Percentiles rank a stretch among this genome's conserved stretches.
phyloP scores from a whole-genome alignment of 2,113 vertebrate genomes.

The Ictalurus furcatus region DNA sequence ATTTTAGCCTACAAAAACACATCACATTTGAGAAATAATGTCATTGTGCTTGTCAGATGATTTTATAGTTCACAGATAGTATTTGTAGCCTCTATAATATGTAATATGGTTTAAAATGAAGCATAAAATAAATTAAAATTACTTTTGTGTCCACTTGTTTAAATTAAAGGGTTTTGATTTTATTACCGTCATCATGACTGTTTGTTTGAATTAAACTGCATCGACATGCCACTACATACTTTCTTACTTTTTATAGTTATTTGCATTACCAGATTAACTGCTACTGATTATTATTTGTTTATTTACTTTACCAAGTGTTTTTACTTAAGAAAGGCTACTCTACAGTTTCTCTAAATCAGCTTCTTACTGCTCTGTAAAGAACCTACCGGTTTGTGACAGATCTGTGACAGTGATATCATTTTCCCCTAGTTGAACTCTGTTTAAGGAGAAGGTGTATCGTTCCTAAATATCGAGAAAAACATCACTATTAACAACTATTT shows the following conservation, averaged over 20 bases:
- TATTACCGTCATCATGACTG: background rate
- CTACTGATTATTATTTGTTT: background rate
- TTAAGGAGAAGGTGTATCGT: slow-evolving; percentile 60
- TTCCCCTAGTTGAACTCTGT: slow-evolving; percentile 51
- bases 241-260: background rate
- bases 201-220: background rate
- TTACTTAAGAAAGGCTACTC: background rate
- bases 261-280: background rate
- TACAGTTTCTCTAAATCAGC: background rate
- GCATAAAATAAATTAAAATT: background rate
- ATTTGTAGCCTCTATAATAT: background rate
- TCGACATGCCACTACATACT: background rate
- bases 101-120: background rate
- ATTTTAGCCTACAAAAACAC: background rate
- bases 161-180: background rate
- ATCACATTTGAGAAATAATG: background rate
- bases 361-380: background rate
- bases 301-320: background rate
- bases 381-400: slow-evolving; percentile 66
- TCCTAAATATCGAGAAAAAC: slow-evolving; percentile 55
- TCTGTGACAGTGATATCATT: slow-evolving; percentile 61
- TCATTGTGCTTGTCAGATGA: background rate
- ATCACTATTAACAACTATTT: background rate
- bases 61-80: background rate
- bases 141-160: background rate